Conservation (phyloP, 1,140 invertebrate species). For the Oncopodura yosiiana region DNA sequence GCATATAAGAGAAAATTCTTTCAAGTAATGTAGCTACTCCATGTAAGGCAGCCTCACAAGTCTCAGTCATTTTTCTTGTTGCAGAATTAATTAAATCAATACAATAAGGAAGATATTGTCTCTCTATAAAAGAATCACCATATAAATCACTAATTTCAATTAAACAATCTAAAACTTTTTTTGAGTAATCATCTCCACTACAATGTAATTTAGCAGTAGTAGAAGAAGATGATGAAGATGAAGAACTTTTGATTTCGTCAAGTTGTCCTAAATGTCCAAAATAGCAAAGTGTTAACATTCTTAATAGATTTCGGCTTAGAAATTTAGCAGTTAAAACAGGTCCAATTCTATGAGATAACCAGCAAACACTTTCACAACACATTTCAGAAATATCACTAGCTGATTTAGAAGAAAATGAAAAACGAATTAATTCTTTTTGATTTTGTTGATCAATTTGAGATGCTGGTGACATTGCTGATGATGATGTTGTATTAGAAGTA, state of each 20-base stretch:
- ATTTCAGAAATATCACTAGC: slow-evolving; percentile 64
- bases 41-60: slow-evolving; percentile 27
- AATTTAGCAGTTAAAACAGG: slow-evolving; percentile 84
- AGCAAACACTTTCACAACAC: slow-evolving; percentile 79
- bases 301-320: slow-evolving; percentile 78
- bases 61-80: slow-evolving; percentile 38
- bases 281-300: slow-evolving; percentile 90
- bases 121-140: slow-evolving; percentile 83
- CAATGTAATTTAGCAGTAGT: slow-evolving; percentile 7
- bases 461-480: neutral
- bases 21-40: slow-evolving; percentile 30
- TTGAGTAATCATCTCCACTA: slow-evolving; percentile 67
- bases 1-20: slow-evolving; percentile 23
- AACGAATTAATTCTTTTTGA: neutral
- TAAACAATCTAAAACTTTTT: slow-evolving; percentile 77
- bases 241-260: too few relatives aligned
- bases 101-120: slow-evolving; percentile 90
- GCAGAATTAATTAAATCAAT: slow-evolving; percentile 48
- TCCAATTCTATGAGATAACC: slow-evolving; percentile 85
- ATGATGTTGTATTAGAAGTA: neutral
- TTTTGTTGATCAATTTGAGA: neutral
- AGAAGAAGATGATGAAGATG: neutral
- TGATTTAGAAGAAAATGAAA: too few relatives aligned
- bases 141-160: slow-evolving; percentile 64
- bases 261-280: slow-evolving; percentile 54